Base-by-base conservation (phyloP, 1,140 invertebrate species). In the Cardiocondyla obscurior region DNA sequence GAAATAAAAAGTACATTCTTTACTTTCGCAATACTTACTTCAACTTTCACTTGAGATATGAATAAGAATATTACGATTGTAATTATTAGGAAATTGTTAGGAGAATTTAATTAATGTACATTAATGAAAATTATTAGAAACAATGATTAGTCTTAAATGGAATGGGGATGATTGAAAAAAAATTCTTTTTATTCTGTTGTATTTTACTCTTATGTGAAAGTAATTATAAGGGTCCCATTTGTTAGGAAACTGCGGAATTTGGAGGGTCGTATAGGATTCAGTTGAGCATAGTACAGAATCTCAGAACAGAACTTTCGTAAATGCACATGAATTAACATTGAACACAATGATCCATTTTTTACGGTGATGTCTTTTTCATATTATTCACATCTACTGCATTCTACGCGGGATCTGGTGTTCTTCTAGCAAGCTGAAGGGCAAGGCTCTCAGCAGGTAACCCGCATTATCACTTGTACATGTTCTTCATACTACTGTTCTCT, bases 361-460 rank as follows among this genome's bases (percentile, higher is more conserved):
- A 91, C 88, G 90, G 89, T 91, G 89, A 93, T 91, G 88, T 90
- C 88, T 91, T 92, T 90, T 89, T 88, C 88, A 89, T 82, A 91
- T 91, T 92, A 89, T 90, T 93, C 89, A 92, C 90, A 90, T 92
- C 88, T 92, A 91, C 90, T 90, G 85, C 91, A 92, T 91, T 92
- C 93, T 91, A 90, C 92, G 92, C 81, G 90, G 93, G 93, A 94
- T 93, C 94, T 94, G 95, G 95, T 95, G 94, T 87, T 94, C 91
- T 95, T 95, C 94, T 96, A 97, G 96, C 95, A 97, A 97, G 95
- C 96, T 97, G 92, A 96, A 96, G 94, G 96, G 96, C 95, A 96
- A 96, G 94, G 95, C 95, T 94, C 94, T 97, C 94, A 96, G 95
- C 96, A 97, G 96, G 96, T 97, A 95, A 96, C 95, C 95, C 88